These are phyloP conservation scores for Antechinus flavipes DNA, from an alignment of 2,113 vertebrate species.

Conservation along the genomic window DNA sequence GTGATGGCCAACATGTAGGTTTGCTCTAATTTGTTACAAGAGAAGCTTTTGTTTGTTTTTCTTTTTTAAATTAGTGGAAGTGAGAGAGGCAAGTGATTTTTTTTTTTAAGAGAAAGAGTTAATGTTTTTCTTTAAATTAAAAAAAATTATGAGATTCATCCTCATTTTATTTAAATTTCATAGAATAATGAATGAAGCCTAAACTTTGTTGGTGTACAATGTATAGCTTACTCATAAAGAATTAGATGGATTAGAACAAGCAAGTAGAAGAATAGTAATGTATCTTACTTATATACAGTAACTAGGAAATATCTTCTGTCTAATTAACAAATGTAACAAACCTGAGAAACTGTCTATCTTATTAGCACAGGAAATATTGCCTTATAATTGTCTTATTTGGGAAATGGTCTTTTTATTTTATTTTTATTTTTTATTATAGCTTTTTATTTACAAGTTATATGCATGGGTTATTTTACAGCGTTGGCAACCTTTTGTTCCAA, in stretches of 20 bases:
- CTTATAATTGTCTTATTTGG: not conserved
- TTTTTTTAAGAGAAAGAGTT: too few relatives aligned
- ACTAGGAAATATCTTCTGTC: not conserved
- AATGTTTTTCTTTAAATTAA: not conserved
- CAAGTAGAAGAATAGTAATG: not conserved
- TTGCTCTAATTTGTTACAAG: not conserved
- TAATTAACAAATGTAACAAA: not conserved
- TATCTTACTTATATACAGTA: not conserved
- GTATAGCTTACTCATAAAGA: not conserved
- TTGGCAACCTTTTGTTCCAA: too few relatives aligned
- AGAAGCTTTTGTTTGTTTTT: not conserved
- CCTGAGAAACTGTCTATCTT: too few relatives aligned
- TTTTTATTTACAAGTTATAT: too few relatives aligned
- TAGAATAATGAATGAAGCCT: not conserved
- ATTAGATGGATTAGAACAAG: not conserved
- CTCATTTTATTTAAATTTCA: not conserved
- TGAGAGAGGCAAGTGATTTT: not conserved
- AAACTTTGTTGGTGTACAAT: not conserved
- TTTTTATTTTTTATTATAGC: too few relatives aligned
- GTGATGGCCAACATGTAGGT: not conserved
- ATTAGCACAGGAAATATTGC: not conserved
- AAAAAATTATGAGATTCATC: not conserved
- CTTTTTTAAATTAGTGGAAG: not conserved
- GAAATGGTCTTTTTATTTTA: not conserved
- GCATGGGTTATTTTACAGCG: too few relatives aligned